Percentiles rank a stretch among this genome's conserved stretches.
phyloP scores from a whole-genome alignment of 2,797 vertebrate genomes.

The Prionace glauca region DNA sequence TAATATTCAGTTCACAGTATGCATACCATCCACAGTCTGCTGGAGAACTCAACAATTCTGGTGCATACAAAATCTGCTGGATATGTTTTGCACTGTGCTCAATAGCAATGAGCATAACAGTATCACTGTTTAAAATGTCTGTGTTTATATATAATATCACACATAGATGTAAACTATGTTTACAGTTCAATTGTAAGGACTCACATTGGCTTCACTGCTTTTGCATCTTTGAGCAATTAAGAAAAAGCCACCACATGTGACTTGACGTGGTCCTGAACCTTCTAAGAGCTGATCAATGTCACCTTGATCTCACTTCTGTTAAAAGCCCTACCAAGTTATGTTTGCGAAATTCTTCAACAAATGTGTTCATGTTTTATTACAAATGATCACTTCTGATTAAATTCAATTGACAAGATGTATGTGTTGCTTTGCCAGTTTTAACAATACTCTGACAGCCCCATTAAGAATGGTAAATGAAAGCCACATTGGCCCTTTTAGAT shows the following conservation, averaged over 20 bases:
- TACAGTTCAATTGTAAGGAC: neutral
- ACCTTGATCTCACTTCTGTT: neutral
- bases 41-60: neutral
- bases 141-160: neutral
- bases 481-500: neutral
- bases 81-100: neutral
- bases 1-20: neutral
- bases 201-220: neutral
- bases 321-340: neutral
- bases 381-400: slow-evolving; percentile 4
- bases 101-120: neutral
- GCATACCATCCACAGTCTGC: neutral
- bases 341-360: neutral
- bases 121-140: neutral
- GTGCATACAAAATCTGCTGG: neutral
- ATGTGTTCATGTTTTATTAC: neutral
- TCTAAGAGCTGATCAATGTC: neutral
- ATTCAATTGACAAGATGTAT: neutral
- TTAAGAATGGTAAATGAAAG: neutral
- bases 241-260: neutral
- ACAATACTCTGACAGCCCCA: neutral
- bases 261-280: neutral
- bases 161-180: neutral
- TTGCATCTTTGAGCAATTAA: neutral
- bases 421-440: neutral